Conservation (phyloP, 2,113 vertebrate species). For the Psephotus haematonotus region DNA sequence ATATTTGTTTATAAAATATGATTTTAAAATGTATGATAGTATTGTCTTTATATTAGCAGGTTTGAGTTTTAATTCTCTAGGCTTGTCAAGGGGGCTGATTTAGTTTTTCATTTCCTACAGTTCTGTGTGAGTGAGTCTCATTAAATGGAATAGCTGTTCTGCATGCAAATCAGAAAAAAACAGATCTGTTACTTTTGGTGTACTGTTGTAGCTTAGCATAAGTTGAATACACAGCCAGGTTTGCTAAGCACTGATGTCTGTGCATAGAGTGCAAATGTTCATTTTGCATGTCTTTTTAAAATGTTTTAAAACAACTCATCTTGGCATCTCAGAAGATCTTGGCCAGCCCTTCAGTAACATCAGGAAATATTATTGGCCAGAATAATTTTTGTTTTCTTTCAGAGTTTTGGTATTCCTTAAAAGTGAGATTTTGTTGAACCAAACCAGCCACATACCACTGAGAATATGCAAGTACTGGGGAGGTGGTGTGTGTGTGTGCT, state of each 20-base stretch:
- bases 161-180: neutral
- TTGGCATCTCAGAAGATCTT: neutral
- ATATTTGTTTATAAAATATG: neutral
- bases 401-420: neutral
- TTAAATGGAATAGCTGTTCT: neutral
- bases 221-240: neutral
- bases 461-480: neutral
- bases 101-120: slow-evolving; percentile 16
- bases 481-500: accelerated
- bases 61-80: neutral
- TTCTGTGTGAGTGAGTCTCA: slow-evolving; percentile 23
- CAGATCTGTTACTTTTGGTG: neutral
- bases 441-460: neutral
- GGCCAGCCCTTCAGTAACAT: neutral
- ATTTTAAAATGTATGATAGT: neutral
- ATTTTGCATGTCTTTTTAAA: neutral
- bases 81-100: neutral
- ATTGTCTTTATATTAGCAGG: neutral
- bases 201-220: neutral
- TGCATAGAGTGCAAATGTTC: neutral
- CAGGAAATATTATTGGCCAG: neutral
- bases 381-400: neutral
- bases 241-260: neutral
- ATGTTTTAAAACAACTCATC: neutral
- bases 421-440: neutral